Evolutionary conservation across 2,113 vertebrate species (phyloP).

Genomic region (Hippotragus niger): DNA sequence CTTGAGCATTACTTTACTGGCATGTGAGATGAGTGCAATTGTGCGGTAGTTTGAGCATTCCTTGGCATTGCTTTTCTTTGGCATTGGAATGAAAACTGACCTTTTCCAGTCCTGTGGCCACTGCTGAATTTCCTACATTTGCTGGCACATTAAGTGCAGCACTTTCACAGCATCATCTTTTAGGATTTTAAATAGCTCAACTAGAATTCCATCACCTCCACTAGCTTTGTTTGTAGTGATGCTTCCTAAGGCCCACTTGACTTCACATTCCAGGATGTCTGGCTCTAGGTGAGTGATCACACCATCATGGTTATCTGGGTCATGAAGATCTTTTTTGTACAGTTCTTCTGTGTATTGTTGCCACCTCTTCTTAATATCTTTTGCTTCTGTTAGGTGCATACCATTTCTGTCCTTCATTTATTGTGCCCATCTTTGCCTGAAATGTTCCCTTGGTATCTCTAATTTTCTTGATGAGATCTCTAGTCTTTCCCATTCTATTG

Average conservation of each 20-base stretch:
- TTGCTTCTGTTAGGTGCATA: not conserved
- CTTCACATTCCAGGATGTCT: not conserved
- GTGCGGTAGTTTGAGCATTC: not conserved
- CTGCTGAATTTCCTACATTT: not conserved
- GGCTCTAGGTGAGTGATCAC: not conserved
- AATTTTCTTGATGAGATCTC: not conserved
- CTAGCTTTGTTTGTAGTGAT: not conserved
- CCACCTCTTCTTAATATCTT: not conserved
- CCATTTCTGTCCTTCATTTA: not conserved
- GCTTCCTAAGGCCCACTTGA: not conserved
- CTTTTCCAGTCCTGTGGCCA: not conserved
- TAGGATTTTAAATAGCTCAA: not conserved
- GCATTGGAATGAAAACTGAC: not conserved
- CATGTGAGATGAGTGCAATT: not conserved
- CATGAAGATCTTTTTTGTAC: not conserved
- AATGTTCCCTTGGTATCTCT: not conserved
- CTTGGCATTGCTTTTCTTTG: not conserved
- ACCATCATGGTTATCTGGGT: not conserved
- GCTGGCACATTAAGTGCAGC: not conserved
- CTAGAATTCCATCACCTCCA: not conserved
- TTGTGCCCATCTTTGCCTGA: not conserved
- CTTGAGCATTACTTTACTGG: not conserved
- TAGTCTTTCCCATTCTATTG: not conserved
- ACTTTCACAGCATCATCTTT: not conserved
- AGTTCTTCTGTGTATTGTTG: not conserved